These are phyloP conservation scores for Catostomus latipinnis DNA, from an alignment of 2,797 vertebrate species.

Conservation along the genomic window DNA sequence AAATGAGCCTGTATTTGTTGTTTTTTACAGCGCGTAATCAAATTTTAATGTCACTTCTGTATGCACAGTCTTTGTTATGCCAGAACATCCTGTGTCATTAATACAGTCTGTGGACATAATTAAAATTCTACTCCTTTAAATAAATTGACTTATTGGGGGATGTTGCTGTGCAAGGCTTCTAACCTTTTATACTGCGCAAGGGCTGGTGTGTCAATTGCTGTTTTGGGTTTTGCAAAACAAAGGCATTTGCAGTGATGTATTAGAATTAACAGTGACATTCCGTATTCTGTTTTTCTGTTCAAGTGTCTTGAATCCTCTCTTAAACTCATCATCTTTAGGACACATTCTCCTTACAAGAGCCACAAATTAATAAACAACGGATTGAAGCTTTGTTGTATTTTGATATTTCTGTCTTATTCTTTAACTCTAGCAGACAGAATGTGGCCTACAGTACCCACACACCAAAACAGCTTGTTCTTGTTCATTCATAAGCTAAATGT, in stretches of 20 bases:
- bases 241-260: constrained; percentile 23
- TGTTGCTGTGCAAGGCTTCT: background rate
- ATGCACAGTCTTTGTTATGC: background rate
- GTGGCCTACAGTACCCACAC: background rate
- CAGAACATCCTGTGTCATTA: background rate
- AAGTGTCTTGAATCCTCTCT: background rate
- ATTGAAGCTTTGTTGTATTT: constrained; percentile 12
- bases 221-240: constrained; percentile 13
- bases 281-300: background rate
- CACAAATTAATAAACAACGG: background rate
- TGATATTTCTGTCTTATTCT: background rate
- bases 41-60: background rate
- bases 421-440: background rate
- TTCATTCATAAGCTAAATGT: constrained; percentile 3
- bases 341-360: background rate
- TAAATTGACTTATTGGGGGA: background rate
- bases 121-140: background rate
- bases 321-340: background rate
- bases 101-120: background rate
- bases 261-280: constrained; percentile 42
- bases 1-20: background rate
- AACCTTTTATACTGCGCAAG: constrained; percentile 16
- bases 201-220: constrained; percentile 6
- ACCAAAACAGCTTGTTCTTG: background rate
- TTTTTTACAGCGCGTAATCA: background rate